These are phyloP conservation scores for Isotomurus palustris DNA, from an alignment of 2,888 invertebrate species.

Conservation along the genomic window DNA sequence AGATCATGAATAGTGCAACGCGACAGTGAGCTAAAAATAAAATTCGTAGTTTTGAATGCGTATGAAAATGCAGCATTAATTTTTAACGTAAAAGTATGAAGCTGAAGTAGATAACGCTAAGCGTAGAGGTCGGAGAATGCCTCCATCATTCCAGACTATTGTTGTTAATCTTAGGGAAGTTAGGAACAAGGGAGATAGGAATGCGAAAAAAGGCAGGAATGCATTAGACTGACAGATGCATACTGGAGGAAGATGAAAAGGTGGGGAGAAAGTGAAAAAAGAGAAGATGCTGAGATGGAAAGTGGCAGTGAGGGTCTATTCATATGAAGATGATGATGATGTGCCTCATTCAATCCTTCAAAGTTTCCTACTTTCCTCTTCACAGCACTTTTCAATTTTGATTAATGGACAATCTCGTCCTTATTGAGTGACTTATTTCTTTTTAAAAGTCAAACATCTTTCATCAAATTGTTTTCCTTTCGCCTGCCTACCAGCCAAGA, in stretches of 20 bases:
- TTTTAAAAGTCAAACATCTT: conserved; percentile 32
- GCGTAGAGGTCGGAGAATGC: too few species aligned
- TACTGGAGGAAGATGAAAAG: background rate
- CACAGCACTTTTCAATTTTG: conserved; percentile 31
- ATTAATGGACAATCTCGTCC: conserved; percentile 31
- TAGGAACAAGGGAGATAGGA: too few species aligned
- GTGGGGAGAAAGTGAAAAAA: background rate
- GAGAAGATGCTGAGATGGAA: background rate
- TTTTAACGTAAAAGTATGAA: too few species aligned
- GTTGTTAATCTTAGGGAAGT: too few species aligned
- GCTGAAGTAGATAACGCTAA: too few species aligned
- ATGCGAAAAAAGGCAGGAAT: background rate
- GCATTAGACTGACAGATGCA: background rate
- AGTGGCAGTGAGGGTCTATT: conserved; percentile 10
- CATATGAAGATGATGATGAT: conserved; percentile 15
- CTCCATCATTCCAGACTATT: too few species aligned
- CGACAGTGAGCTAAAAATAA: too few species aligned
- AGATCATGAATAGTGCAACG: too few species aligned
- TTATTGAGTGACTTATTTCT: conserved; percentile 28
- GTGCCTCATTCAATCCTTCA: conserved; percentile 5
- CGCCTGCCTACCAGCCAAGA: conserved; percentile 1
- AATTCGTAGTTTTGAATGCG: too few species aligned
- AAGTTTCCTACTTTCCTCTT: conserved; percentile 13
- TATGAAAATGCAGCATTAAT: too few species aligned
- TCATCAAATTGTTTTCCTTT: conserved; percentile 23